These are phyloP conservation scores for Sebastes kiyomatsui DNA, from an alignment of 2,797 vertebrate genomes.

Conservation along the genomic window DNA sequence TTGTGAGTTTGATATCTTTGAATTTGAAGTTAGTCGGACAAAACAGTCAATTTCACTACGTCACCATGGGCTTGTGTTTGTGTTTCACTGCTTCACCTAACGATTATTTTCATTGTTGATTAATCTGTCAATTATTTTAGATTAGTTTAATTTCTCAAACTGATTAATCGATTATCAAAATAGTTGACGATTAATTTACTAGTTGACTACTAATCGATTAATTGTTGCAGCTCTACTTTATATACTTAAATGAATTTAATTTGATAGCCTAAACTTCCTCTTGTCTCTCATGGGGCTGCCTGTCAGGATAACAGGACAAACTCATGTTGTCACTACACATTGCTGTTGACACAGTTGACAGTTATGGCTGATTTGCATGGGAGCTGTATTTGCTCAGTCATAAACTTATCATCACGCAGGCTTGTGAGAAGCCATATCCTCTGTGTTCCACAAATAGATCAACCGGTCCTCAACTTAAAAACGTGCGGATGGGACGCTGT, in stretches of 20 bases:
- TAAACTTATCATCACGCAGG: neutral
- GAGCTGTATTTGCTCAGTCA: neutral
- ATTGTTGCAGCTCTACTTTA: neutral
- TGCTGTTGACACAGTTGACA: neutral
- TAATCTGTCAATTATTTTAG: too few species aligned
- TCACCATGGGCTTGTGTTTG: neutral
- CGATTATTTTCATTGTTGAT: too few species aligned
- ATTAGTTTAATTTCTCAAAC: too few species aligned
- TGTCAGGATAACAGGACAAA: neutral
- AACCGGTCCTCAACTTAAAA: neutral
- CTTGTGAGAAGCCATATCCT: neutral
- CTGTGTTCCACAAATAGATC: neutral
- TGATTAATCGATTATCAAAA: too few species aligned
- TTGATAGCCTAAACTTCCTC: neutral
- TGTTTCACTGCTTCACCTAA: neutral
- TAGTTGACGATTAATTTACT: too few species aligned
- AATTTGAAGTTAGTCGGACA: too few species aligned
- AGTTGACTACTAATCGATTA: too few species aligned
- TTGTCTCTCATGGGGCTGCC: neutral
- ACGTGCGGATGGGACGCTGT: neutral
- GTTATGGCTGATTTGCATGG: conserved; percentile 13
- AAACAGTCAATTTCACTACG: too few species aligned
- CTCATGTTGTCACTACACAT: neutral
- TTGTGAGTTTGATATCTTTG: too few species aligned
- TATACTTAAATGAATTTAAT: neutral